These are phyloP conservation scores for Tylochromis polylepis DNA, from an alignment of 2,113 vertebrate genomes.

Conservation along the genomic window DNA sequence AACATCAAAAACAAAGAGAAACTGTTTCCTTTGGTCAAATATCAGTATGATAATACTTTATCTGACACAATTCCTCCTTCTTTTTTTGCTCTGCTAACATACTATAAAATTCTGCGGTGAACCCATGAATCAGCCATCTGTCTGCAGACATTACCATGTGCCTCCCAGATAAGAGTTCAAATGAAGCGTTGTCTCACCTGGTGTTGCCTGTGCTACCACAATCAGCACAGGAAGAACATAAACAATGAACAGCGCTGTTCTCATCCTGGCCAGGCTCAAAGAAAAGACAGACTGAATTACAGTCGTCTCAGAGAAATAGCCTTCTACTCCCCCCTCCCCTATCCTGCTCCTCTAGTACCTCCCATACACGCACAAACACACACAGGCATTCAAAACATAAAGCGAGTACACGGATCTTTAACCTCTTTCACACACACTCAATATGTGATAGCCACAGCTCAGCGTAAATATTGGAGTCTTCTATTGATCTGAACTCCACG, in stretches of 20 bases:
- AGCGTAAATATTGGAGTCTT: background rate
- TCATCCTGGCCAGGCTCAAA: slow-evolving; percentile 31
- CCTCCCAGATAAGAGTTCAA: background rate
- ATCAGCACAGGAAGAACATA: slow-evolving; percentile 40
- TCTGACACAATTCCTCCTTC: background rate
- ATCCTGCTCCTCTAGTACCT: background rate
- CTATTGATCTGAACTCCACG: slow-evolving; percentile 16
- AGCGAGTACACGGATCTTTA: background rate
- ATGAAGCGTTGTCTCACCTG: slow-evolving; percentile 38
- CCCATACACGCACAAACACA: background rate
- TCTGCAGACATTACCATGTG: background rate
- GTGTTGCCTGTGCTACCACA: background rate
- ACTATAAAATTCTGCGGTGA: fast-evolving
- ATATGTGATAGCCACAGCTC: background rate
- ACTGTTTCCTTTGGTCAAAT: background rate
- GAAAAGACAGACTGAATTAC: background rate
- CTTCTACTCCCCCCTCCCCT: background rate
- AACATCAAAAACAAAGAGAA: background rate
- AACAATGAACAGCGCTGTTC: slow-evolving; percentile 33
- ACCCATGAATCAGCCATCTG: background rate
- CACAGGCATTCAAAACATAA: background rate
- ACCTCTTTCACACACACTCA: background rate
- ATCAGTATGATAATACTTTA: fast-evolving
- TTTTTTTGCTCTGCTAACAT: background rate
- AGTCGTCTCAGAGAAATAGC: background rate